Conservation (phyloP, 2,113 vertebrate genomes). For the Crotalus tigris region DNA sequence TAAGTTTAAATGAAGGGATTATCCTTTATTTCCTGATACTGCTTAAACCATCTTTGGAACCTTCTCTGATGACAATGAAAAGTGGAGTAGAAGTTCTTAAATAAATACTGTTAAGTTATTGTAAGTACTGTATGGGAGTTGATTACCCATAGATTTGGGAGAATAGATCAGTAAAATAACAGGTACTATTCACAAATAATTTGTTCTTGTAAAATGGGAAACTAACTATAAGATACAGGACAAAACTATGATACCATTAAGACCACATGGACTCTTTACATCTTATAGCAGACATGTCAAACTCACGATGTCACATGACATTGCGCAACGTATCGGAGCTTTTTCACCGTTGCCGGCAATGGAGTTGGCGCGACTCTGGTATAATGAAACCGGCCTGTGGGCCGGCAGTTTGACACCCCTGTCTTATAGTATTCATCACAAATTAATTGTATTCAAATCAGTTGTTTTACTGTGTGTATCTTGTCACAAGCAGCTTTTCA, state of each 20-base stretch:
- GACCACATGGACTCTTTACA: too few species aligned
- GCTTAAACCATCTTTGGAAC: not conserved
- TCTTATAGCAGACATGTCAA: too few species aligned
- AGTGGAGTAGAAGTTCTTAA: not conserved
- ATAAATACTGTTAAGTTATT: not conserved
- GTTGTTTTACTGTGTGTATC: constrained; percentile 53
- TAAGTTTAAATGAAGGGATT: not conserved
- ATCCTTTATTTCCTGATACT: not conserved
- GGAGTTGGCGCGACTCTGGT: too few species aligned
- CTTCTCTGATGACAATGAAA: not conserved
- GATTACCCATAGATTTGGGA: not conserved
- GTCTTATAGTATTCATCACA: too few species aligned
- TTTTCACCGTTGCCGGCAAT: too few species aligned
- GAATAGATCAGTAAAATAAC: not conserved
- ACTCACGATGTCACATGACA: too few species aligned
- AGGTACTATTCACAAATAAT: not conserved
- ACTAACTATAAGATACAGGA: not conserved
- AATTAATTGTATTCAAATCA: constrained; percentile 47
- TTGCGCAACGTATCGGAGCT: too few species aligned
- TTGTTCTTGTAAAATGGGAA: not conserved
- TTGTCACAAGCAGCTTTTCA: constrained; percentile 53
- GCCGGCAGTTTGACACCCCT: too few species aligned
- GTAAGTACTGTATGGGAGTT: not conserved
- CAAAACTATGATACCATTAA: not conserved
- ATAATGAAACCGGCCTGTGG: too few species aligned